These are phyloP conservation scores for Phymorhynchus buccinoides DNA, from an alignment of 1,140 invertebrate species.

Conservation along the genomic window DNA sequence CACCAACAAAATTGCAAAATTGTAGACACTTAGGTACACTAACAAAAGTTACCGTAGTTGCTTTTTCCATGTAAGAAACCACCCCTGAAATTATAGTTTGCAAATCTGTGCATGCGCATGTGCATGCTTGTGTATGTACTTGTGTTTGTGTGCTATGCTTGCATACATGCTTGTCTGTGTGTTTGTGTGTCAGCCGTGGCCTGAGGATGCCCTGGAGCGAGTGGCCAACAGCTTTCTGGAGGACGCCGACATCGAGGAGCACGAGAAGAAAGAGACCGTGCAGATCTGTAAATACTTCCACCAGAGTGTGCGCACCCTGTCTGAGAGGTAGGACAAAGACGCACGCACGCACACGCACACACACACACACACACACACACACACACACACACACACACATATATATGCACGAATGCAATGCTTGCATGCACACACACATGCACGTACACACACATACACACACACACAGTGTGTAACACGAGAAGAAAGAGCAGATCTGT, in stretches of 20 bases:
- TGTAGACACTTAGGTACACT: too few species aligned
- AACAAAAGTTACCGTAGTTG: too few species aligned
- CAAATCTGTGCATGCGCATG: too few species aligned
- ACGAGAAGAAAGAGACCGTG: slow-evolving; percentile 64
- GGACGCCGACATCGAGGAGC: slow-evolving; percentile 70
- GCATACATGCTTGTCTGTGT: background rate
- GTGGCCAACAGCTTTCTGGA: slow-evolving; percentile 71
- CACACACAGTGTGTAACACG: slow-evolving; percentile 67
- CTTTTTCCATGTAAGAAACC: too few species aligned
- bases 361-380: background rate
- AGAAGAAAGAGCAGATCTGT: slow-evolving; percentile 65
- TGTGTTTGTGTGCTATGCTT: background rate
- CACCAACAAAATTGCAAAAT: too few species aligned
- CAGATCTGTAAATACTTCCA: slow-evolving; percentile 72
- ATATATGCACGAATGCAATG: too few species aligned
- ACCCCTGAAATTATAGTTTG: too few species aligned
- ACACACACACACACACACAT: slow-evolving; percentile 22
- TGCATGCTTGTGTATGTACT: slow-evolving; percentile 59
- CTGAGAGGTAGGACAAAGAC: slow-evolving; percentile 75
- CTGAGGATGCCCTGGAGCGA: slow-evolving; percentile 72
- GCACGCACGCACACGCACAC: background rate
- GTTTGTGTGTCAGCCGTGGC: slow-evolving; percentile 71
- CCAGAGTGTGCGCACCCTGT: slow-evolving; percentile 75
- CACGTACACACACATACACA: slow-evolving; percentile 22
- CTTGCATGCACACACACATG: too few species aligned